These are phyloP conservation scores for Vanacampus margaritifer DNA, from an alignment of 2,113 vertebrate species.

Conservation along the genomic window DNA sequence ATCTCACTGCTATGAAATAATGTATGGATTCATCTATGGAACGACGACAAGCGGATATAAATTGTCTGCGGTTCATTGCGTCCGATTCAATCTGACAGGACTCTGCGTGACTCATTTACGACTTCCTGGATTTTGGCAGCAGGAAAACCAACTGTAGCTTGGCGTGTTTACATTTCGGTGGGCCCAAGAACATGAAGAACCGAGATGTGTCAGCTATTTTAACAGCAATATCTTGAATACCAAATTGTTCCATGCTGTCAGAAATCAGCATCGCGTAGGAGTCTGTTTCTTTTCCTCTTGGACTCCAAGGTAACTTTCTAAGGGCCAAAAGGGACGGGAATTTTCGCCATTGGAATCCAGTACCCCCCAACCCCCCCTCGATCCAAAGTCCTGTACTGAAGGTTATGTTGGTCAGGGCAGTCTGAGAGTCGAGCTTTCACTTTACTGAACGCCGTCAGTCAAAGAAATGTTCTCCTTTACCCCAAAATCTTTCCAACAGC, in stretches of 20 bases:
- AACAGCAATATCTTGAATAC: background rate
- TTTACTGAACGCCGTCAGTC: background rate
- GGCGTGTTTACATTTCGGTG: constrained; percentile 29
- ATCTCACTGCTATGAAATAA: background rate
- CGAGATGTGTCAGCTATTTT: background rate
- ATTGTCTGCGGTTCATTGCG: too few species aligned
- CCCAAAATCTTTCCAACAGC: constrained; percentile 12
- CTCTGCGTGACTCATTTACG: background rate
- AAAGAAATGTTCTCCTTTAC: constrained; percentile 2
- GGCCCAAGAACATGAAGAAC: constrained; percentile 1
- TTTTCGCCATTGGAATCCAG: too few species aligned
- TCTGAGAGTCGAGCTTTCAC: background rate
- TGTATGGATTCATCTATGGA: background rate
- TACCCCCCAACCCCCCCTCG: background rate
- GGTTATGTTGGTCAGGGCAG: background rate
- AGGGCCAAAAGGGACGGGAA: background rate
- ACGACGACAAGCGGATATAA: background rate
- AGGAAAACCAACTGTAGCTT: constrained; percentile 17
- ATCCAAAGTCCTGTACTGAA: background rate
- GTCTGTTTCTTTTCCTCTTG: background rate
- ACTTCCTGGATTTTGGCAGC: constrained; percentile 24
- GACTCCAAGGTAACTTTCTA: background rate
- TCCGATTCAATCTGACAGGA: background rate
- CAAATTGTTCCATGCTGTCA: background rate
- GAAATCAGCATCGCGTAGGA: background rate